These are phyloP conservation scores for Zonotrichia leucophrys DNA, from an alignment of 2,113 vertebrate species.

Conservation along the genomic window DNA sequence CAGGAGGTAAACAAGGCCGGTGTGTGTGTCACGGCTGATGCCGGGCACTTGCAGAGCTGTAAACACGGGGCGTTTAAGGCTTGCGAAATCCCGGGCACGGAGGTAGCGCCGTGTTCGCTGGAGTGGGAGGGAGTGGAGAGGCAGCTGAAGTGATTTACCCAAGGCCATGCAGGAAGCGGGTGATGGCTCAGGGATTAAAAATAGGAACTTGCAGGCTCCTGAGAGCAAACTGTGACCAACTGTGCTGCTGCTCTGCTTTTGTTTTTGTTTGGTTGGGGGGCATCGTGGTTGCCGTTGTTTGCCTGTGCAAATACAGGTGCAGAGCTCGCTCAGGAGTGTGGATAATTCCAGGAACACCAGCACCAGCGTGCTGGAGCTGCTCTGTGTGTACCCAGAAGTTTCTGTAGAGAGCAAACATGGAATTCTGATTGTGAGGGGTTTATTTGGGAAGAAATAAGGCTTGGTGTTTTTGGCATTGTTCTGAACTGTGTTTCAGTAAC, in stretches of 20 bases:
- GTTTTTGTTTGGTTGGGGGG: neutral
- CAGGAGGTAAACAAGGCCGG: neutral
- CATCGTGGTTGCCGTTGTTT: neutral
- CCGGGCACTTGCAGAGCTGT: neutral
- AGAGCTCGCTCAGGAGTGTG: neutral
- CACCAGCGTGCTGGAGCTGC: neutral
- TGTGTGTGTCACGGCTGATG: neutral
- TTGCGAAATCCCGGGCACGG: neutral
- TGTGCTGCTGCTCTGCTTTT: neutral
- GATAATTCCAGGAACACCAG: neutral
- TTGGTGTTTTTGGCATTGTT: neutral
- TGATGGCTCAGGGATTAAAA: neutral
- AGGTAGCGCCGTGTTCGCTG: neutral
- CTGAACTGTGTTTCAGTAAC: neutral
- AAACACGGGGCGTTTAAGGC: neutral
- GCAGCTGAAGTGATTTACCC: neutral
- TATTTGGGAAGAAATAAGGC: neutral
- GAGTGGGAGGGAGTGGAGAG: neutral
- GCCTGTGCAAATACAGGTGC: neutral
- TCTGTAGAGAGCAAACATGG: neutral
- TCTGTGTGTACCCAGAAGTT: neutral
- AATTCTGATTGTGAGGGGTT: accelerated
- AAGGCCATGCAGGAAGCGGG: neutral
- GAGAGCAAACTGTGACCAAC: neutral
- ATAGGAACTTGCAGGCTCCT: neutral